Percentiles rank a stretch among this genome's conserved stretches.
Conservation (phyloP, 2,888 invertebrate species). For the Cryptocheilus praepositus region DNA sequence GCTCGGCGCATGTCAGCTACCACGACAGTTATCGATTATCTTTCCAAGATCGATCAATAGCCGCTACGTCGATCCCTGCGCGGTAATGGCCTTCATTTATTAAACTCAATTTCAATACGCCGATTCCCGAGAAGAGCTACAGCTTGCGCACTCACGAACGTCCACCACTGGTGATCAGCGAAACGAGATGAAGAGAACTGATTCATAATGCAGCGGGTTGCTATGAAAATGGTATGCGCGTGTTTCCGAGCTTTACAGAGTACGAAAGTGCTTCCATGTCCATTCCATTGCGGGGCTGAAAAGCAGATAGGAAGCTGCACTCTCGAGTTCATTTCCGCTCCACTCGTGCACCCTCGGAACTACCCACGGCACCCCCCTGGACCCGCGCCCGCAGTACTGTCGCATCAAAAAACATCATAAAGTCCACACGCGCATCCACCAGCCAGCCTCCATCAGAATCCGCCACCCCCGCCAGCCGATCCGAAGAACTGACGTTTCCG, state of each 20-base stretch:
- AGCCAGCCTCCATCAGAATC: conserved; percentile 2
- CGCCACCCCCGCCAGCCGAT: conserved; percentile 20
- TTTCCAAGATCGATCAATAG: no score
- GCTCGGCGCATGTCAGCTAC: no score
- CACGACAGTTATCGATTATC: no score
- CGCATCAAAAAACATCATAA: conserved; percentile 66
- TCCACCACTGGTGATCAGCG: conserved; percentile 35
- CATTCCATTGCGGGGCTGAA: conserved; percentile 59
- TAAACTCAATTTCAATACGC: conserved; percentile 8
- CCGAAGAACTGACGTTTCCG: conserved; percentile 26
- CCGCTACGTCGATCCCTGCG: no score
- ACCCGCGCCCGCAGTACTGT: conserved; percentile 43
- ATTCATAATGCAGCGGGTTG: conserved; percentile 44
- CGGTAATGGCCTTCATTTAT: conserved; percentile 3
- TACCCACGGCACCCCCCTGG: conserved; percentile 14
- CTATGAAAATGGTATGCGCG: conserved; percentile 47
- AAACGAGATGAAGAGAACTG: conserved; percentile 47
- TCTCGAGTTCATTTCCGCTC: conserved; percentile 66
- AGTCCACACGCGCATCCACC: conserved; percentile 42
- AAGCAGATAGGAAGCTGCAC: conserved; percentile 62
- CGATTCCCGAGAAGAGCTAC: neutral
- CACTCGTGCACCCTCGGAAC: conserved; percentile 38
- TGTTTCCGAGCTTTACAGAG: conserved; percentile 45
- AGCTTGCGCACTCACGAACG: neutral
- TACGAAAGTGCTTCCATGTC: conserved; percentile 59